Evolutionary conservation across 2,113 vertebrate species (phyloP), one percentile per base, ranked within the genome.

Genomic region (Nothobranchius furzeri): DNA sequence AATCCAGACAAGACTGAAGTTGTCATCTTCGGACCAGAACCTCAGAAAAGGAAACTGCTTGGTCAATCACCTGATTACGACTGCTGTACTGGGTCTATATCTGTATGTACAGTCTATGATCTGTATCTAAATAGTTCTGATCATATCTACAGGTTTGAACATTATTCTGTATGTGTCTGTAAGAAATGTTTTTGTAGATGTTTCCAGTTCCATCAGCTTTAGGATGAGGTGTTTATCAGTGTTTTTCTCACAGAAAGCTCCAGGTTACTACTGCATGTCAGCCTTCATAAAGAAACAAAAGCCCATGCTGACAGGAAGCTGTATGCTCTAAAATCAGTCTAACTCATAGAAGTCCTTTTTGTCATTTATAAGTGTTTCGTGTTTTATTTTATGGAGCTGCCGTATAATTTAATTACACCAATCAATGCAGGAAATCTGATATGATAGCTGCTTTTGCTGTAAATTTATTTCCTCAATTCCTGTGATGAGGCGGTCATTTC

Each of bases 391-490:
- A 49, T 42, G 42, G 51, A 13, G 43, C 17, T 25, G 11, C 1
- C 43, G 48, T 60, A 14, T 46, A 40, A 24, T 14, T 2, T 65
- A 0, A 49, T 69, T 37, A 24, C 12, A 30, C n/a, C 52, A 57
- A 45, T 72, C 37, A 43, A 12, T 62, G 36, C 46, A 4, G 17
- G 3, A 12, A 24, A 37, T 2, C 46, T 55, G 11, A 40, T 54
- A 42, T 35, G 70, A n/a, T 40, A 15, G 40, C 25, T 52, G 1
- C 45, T 61, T 78, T 83, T 55, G 37, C 11, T 17, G 17, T 24
- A 67, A 5, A 12, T 65, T 6, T n/a, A 6, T 53, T 60, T 30
- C 9, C 20, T 73, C 4, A 7, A 11, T 42, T 42, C n/a, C 35
- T 36, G 60, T 60, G 13, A 20, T 13, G 12, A 13, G 12, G 7